phyloP scores from a whole-genome alignment of 2,888 invertebrate genomes.

The Ceratothoa steindachneri region DNA sequence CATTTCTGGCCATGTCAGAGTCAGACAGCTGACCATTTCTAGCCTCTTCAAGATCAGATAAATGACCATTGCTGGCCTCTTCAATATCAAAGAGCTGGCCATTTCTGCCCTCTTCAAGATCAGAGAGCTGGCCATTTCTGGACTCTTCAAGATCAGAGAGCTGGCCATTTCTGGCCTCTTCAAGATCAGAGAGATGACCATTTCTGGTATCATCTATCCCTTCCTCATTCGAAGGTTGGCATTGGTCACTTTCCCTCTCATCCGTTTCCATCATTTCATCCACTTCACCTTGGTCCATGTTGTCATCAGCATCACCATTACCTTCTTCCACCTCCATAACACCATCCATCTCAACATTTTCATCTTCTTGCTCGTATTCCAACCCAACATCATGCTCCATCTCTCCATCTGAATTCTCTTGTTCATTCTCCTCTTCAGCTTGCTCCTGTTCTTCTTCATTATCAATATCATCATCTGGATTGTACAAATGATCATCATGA shows the following conservation, averaged over 20 bases:
- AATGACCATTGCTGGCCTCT: no score
- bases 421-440: neutral
- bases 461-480: conserved; percentile 5
- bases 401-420: neutral
- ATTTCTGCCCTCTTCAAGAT: no score
- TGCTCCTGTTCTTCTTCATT: neutral
- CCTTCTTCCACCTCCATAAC: neutral
- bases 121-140: no score
- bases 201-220: neutral
- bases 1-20: no score
- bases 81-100: no score
- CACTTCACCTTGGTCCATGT: neutral
- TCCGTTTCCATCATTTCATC: neutral
- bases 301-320: neutral
- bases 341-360: neutral
- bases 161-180: no score
- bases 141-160: no score
- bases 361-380: neutral
- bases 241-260: neutral
- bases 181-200: no score
- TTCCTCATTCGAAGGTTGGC: neutral
- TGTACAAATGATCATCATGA: conserved; percentile 24
- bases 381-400: neutral
- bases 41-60: no score
- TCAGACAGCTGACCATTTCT: no score